Percentiles rank a stretch among this genome's conserved stretches.
Evolutionary conservation across 1,140 invertebrate genomes (phyloP).

Genomic region (Dendroctonus ponderosae): DNA sequence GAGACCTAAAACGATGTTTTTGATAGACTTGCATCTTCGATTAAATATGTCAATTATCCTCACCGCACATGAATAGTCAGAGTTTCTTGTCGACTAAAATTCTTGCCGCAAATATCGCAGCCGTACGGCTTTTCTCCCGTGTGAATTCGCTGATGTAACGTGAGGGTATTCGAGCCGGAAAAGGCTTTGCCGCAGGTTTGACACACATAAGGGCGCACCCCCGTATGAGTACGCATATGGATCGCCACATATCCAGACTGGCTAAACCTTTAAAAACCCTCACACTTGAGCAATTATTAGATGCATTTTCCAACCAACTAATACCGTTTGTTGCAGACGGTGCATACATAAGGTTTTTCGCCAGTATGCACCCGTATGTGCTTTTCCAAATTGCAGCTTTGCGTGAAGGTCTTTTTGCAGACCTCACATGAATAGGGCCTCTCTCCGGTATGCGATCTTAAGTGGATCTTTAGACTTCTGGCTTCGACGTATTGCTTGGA

Average conservation of each 20-base stretch:
- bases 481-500: constrained; percentile 53
- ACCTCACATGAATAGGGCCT: constrained; percentile 68
- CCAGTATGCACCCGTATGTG: constrained; percentile 53
- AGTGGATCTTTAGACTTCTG: constrained; percentile 49
- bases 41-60: not conserved
- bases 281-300: too few relatives aligned
- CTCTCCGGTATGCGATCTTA: constrained; percentile 50
- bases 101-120: constrained; percentile 61
- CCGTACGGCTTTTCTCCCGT: constrained; percentile 63
- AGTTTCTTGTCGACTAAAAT: constrained; percentile 52
- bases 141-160: constrained; percentile 60
- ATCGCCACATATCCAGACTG: constrained; percentile 53
- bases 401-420: constrained; percentile 69
- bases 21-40: not conserved
- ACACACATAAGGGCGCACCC: constrained; percentile 51
- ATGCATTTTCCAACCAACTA: not conserved
- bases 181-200: constrained; percentile 53
- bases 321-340: constrained; percentile 58
- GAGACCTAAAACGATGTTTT: constrained; percentile 40
- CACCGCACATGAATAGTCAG: constrained; percentile 49
- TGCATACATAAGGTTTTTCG: constrained; percentile 54
- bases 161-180: constrained; percentile 52
- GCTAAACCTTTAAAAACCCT: constrained; percentile 43
- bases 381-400: constrained; percentile 57
- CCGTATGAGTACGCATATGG: constrained; percentile 57